Conservation (phyloP, 2,797 vertebrate genomes). For the Saguinus oedipus region DNA sequence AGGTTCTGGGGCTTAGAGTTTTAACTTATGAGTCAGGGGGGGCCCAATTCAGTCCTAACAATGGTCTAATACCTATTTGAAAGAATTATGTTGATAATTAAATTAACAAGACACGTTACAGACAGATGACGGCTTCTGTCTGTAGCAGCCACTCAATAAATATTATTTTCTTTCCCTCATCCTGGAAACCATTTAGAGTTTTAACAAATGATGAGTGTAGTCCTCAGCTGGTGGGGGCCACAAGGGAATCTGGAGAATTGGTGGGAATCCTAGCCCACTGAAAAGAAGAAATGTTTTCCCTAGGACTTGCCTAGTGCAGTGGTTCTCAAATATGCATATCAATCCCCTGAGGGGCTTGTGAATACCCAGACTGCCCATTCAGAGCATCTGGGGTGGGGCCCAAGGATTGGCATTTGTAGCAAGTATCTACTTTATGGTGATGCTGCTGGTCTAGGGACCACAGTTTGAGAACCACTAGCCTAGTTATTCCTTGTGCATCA, state of each 20-base stretch:
- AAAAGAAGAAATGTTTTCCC: neutral
- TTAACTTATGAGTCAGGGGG: too few relatives aligned
- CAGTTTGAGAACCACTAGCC: neutral
- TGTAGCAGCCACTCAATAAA: accelerated
- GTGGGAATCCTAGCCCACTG: neutral
- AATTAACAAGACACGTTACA: neutral
- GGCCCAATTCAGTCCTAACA: too few relatives aligned
- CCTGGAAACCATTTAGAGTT: neutral
- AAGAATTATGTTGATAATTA: neutral
- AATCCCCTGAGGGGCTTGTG: neutral
- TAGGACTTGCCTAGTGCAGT: neutral
- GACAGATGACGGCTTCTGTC: neutral
- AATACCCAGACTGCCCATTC: neutral
- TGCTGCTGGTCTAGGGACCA: too few relatives aligned
- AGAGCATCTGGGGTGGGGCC: neutral
- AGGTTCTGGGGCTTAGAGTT: neutral
- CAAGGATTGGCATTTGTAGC: neutral
- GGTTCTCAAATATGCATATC: neutral
- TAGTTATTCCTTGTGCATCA: neutral
- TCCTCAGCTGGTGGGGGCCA: neutral
- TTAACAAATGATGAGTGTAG: too few relatives aligned
- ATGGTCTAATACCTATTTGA: neutral
- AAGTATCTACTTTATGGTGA: neutral
- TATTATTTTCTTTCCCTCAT: neutral
- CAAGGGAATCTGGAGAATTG: neutral